phyloP scores from a whole-genome alignment of 2,888 invertebrate species.

The Hyposoter didymator region DNA sequence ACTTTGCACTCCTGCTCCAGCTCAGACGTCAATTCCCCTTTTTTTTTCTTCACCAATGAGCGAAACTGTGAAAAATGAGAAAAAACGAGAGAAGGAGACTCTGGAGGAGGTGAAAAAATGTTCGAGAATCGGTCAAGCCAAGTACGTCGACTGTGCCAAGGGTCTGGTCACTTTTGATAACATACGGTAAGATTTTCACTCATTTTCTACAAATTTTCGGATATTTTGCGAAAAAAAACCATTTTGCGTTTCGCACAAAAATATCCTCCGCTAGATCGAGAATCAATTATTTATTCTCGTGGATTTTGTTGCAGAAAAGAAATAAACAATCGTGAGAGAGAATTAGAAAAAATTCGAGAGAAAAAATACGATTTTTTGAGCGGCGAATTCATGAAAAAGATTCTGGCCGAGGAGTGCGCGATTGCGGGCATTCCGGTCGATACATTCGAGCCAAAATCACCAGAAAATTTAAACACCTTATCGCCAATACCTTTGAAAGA shows the following conservation, averaged over 20 bases:
- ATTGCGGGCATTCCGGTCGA: conserved; percentile 73
- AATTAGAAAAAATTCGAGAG: conserved; percentile 72
- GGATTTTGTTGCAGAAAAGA: conserved; percentile 74
- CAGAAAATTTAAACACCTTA: conserved; percentile 69
- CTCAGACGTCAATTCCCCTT: neutral
- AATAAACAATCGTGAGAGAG: conserved; percentile 72
- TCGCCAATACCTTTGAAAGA: conserved; percentile 73
- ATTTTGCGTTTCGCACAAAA: no score
- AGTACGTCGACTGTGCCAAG: conserved; percentile 63
- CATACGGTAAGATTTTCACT: conserved; percentile 71
- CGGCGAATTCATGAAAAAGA: conserved; percentile 75
- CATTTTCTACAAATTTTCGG: neutral
- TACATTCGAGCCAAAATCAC: conserved; percentile 71
- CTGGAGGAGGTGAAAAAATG: conserved; percentile 59
- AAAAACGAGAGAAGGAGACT: conserved; percentile 65
- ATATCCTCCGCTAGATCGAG: neutral
- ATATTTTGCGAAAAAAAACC: no score
- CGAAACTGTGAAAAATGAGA: conserved; percentile 63
- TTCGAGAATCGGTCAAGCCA: conserved; percentile 56
- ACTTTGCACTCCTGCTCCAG: conserved; percentile 46
- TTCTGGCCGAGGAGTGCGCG: conserved; percentile 76
- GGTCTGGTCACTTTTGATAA: conserved; percentile 71
- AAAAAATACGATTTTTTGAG: conserved; percentile 73
- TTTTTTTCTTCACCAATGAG: conserved; percentile 41
- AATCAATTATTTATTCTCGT: neutral